Base-by-base conservation (phyloP, 2,797 vertebrate species). In the Sebastes baramenuke region DNA sequence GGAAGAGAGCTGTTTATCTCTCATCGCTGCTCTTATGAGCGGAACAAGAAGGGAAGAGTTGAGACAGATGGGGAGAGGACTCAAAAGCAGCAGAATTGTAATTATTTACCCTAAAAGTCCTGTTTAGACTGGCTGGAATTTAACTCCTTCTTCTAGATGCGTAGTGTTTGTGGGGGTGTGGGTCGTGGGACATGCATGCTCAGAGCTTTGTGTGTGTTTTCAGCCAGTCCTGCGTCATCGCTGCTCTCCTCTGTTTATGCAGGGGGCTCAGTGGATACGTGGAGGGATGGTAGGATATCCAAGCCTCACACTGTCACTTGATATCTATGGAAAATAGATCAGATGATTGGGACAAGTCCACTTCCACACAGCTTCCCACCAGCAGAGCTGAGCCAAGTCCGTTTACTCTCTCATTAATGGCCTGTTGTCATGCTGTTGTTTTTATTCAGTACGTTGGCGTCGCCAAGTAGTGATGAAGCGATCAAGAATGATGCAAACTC, bases 161-260 rank as follows among this genome's bases (percentile, higher is more conserved):
- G 29, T 29, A 29, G 72, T 89, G 80, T 85, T 88, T 85, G 82
- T 62, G 79, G 78, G 79, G 84, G 72, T 72, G 65, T 22, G 66
- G 55, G 67, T 55, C 5, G 0, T 38, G 30, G 55, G 75, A 81
- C 71, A 62, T 59, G 67, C 67, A 22, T 61, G 75, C 79, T 83
- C 60, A 24, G 52, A n/a, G 49, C 69, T 80, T 18, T 84, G 78
- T 69, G 76, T 66, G 55, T 81, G 77, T 92, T 86, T 88, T 82
- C 60, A 67, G 78, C 20, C 55, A 24, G 58, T 78, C 34, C 82
- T 92, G 88, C 81, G 81, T 92, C 88, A 90, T 82, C 24, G 12
- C 81, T 75, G 79, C 81, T 88, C 81, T 82, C 30, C 67, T 89
- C 59, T 90, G 89, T 90, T 92, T 90, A 90, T 82, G 78, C 82